Evolutionary conservation across 2,888 invertebrate genomes (phyloP).

Genomic region (Diarsia dahlii): DNA sequence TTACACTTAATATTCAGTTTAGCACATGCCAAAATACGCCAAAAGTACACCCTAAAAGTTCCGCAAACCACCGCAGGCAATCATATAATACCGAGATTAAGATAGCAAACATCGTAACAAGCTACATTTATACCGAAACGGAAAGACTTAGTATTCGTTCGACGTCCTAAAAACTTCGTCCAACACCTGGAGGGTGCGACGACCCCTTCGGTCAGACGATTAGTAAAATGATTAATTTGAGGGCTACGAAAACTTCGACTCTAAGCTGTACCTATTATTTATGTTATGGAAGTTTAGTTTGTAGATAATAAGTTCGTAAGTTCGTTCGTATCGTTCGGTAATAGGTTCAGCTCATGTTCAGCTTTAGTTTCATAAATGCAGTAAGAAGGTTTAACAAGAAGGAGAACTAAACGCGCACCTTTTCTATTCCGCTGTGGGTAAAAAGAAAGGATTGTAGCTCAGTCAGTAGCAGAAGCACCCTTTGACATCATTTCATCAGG

Average conservation of each 20-base stretch:
- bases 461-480: too few relatives aligned
- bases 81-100: constrained; percentile 42
- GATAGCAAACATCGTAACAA: constrained; percentile 41
- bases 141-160: constrained; percentile 53
- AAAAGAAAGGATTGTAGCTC: too few relatives aligned
- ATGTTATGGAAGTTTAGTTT: neutral
- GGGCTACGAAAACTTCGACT: neutral
- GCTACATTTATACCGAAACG: constrained; percentile 2
- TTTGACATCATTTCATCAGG: too few relatives aligned
- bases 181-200: constrained; percentile 55
- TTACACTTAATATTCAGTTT: constrained; percentile 6
- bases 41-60: neutral
- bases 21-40: neutral
- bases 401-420: neutral
- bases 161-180: constrained; percentile 29
- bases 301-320: too few relatives aligned
- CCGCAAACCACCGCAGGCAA: constrained; percentile 31
- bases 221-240: constrained; percentile 10
- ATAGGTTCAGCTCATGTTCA: neutral
- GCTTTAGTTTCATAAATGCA: too few relatives aligned
- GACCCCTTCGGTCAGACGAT: constrained; percentile 52
- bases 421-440: neutral
- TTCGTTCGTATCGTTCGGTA: too few relatives aligned
- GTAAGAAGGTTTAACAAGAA: neutral
- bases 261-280: neutral